Percentiles rank a stretch among this genome's conserved stretches.
Evolutionary conservation across 1,140 invertebrate genomes (phyloP).

Genomic region (Microplitis mediator): DNA sequence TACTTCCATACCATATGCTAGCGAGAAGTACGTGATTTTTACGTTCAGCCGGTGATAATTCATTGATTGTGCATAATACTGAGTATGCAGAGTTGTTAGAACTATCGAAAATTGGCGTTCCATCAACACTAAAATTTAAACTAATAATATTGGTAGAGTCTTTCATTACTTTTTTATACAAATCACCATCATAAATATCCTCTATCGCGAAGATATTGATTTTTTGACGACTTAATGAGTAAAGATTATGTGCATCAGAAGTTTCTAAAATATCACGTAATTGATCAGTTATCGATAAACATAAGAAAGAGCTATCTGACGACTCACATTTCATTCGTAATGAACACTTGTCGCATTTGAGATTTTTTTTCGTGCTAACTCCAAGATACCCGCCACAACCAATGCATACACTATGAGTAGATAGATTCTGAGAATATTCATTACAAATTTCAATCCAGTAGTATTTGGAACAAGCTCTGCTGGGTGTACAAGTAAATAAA

Average conservation of each 20-base stretch:
- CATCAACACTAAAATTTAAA: constrained; percentile 27
- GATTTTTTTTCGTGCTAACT: background rate
- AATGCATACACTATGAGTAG: background rate
- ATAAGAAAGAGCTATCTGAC: constrained; percentile 8
- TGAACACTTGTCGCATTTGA: background rate
- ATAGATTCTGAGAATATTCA: background rate
- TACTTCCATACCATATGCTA: constrained; percentile 4
- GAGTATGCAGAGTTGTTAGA: constrained; percentile 27
- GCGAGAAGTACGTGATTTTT: constrained; percentile 2
- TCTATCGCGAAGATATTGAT: background rate
- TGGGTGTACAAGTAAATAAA: background rate
- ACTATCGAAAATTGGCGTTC: constrained; percentile 28
- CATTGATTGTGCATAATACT: constrained; percentile 30
- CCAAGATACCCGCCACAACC: background rate
- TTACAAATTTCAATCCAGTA: background rate
- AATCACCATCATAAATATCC: constrained; percentile 19
- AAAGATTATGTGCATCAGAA: background rate
- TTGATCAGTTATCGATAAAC: constrained; percentile 14
- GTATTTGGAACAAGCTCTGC: background rate
- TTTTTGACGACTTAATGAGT: background rate
- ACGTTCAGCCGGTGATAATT: constrained; percentile 21
- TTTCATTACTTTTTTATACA: constrained; percentile 13
- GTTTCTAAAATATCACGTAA: constrained; percentile 3
- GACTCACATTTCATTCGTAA: background rate
- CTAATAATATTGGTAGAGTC: background rate